phyloP scores from a whole-genome alignment of 2,113 vertebrate genomes.

The Heterotilapia buettikoferi region DNA sequence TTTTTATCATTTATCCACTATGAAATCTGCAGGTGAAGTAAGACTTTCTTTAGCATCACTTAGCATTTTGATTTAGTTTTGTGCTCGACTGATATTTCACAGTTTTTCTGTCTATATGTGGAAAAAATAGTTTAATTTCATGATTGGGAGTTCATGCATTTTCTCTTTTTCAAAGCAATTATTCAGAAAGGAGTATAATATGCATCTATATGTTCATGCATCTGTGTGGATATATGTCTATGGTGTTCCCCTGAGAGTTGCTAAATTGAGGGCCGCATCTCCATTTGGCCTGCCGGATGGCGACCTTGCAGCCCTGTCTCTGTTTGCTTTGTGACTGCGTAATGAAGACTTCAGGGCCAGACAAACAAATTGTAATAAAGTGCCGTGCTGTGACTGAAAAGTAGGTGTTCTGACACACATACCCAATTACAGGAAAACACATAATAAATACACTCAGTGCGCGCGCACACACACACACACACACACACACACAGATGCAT shows the following conservation, averaged over 20 bases:
- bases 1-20: slow-evolving; percentile 9
- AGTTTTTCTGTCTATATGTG: not conserved
- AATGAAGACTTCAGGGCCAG: slow-evolving; percentile 74
- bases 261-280: slow-evolving; percentile 49
- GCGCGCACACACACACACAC: not conserved
- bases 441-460: not conserved
- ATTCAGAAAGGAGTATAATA: not conserved
- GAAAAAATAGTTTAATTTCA: not conserved
- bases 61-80: slow-evolving; percentile 4
- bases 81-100: not conserved
- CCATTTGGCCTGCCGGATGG: slow-evolving; percentile 43
- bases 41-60: not conserved
- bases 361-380: slow-evolving; percentile 72
- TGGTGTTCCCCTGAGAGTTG: slow-evolving; percentile 36
- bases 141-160: not conserved
- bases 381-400: slow-evolving; percentile 58
- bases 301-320: slow-evolving; percentile 56
- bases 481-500: not conserved
- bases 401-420: slow-evolving; percentile 24
- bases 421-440: not conserved
- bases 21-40: not conserved
- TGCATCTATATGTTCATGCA: not conserved
- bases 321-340: slow-evolving; percentile 39
- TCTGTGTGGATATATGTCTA: not conserved
- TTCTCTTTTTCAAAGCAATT: not conserved